Percentiles rank a stretch among this genome's conserved stretches.
Evolutionary conservation across 2,797 vertebrate genomes (phyloP).

Genomic region (Artibeus jamaicensis): DNA sequence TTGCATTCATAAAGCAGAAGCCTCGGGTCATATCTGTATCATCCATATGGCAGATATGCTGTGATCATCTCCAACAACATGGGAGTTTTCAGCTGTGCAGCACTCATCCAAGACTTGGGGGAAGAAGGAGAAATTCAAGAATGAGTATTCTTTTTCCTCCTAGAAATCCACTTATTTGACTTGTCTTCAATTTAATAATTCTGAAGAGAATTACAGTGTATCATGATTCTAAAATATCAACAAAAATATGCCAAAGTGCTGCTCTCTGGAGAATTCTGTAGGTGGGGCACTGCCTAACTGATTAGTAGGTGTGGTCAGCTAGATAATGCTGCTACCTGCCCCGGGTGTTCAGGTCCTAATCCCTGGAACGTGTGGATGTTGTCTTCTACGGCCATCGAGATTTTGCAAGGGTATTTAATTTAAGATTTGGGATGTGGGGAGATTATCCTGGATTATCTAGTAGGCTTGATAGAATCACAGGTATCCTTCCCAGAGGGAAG

Average conservation of each 20-base stretch:
- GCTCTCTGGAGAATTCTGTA: neutral
- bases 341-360: neutral
- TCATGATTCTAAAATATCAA: neutral
- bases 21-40: constrained; percentile 9
- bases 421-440: neutral
- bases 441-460: neutral
- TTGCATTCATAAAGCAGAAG: constrained; percentile 13
- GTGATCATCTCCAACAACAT: neutral
- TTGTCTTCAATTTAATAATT: neutral
- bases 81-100: neutral
- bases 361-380: neutral
- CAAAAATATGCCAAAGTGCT: neutral
- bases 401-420: neutral
- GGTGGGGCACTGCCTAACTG: neutral
- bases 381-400: neutral
- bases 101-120: neutral
- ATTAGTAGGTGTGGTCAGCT: too few species aligned
- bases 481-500: neutral
- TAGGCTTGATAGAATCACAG: neutral
- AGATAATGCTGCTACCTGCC: rapidly evolving
- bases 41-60: constrained; percentile 21
- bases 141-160: neutral
- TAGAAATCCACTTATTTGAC: neutral
- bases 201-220: neutral
- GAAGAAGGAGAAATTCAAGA: neutral